Evolutionary conservation across 2,888 invertebrate genomes (phyloP), one percentile per base, ranked within the genome.

Genomic region (Opisthograptis luteolata): DNA sequence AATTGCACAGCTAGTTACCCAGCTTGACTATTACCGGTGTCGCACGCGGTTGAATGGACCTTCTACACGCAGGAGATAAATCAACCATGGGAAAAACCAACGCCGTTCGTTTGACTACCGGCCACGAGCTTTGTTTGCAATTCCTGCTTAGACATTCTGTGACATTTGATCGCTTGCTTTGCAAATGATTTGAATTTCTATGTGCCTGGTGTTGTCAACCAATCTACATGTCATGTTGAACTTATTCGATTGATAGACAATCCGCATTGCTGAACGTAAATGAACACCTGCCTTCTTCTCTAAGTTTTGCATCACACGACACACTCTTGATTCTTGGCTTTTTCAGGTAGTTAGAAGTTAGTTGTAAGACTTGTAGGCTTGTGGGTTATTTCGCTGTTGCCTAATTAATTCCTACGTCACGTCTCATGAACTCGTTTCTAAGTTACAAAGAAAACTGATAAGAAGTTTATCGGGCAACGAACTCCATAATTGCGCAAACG

Each of bases 401-500:
- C 68, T 76, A 80, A 81, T 83, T 82, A 79, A 78, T 79, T 76
- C 70, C 78, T 75, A 68, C 71, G 69, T 67, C 66, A 71, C 52
- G 42, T 52, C 48, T 39, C 14, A 55, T 55, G 68, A 61, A 72
- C 76, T 70, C 58, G 64, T 83, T 83, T 74, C 67, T 69, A 68
- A 64, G 62, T 69, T 71, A 74, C 67, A 79, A 85, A 82, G 81
- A 84, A 82, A 75, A 69, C 72, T 79, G 87, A 87, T 87, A 88
- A 84, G 79, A 68, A 60, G 54, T 72, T 76, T 86, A 87, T 88
- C 87, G 85, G 80, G 44, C 84, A 81, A 69, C 62, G 85, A 86
- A 81, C 86, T 82, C 60, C 66, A 69, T 68, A 75, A 76, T 81
- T 79, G 73, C 73, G 71, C 68, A 76, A 77, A 76, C 59, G 37